Base-by-base conservation (phyloP, 2,888 invertebrate species). In the Linnaemya vulpina region DNA sequence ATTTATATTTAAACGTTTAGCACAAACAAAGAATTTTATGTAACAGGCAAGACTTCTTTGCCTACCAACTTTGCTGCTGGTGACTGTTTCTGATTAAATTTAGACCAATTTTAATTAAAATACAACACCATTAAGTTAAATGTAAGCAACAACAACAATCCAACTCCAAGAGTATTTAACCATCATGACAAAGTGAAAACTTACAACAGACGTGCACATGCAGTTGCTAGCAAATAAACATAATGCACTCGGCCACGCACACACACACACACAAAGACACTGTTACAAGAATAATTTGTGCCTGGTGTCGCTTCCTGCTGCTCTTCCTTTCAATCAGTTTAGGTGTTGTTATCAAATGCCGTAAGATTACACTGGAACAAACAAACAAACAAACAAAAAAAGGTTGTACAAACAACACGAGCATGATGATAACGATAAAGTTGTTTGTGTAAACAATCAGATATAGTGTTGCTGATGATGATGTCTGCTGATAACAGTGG, bases 301-400 rank as follows among this genome's bases (percentile, higher is more conserved):
- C 63, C 84, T 60, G 15, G 38, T 84, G 74, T 49, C 17, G 55
- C 53, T 62, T 60, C 30, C 63, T 68, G 53, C 55, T 58, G n/a
- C 60, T 60, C 40, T 58, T 51, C 40, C 71, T 76, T 35, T 67
- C 58, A 79, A 79, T 71, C 49, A 53, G 71, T 80, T 76, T 75
- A 80, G 84, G 71, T 76, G 84, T 79, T 84, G 83, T 49, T 75
- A 79, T 75, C 80, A 76, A 84, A 80, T 67, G 65, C 84, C 65
- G 49, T 71, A 71, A 79, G 75, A 79, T 75, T 79, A 75, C 75
- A 71, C 43, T 25, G 35, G 22, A 80, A 67, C 75, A 84, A 79
- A 80, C 70, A 70, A 76, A n/a, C n/a, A n/a, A n/a, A n/a, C n/a
- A n/a, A n/a, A n/a, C n/a, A n/a, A n/a, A n/a, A 80, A 76, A 60